A percentile compares a stretch with the other conserved stretches of the same genome.
Conservation (phyloP, 2,113 vertebrate genomes). For the Austrofundulus limnaeus region DNA sequence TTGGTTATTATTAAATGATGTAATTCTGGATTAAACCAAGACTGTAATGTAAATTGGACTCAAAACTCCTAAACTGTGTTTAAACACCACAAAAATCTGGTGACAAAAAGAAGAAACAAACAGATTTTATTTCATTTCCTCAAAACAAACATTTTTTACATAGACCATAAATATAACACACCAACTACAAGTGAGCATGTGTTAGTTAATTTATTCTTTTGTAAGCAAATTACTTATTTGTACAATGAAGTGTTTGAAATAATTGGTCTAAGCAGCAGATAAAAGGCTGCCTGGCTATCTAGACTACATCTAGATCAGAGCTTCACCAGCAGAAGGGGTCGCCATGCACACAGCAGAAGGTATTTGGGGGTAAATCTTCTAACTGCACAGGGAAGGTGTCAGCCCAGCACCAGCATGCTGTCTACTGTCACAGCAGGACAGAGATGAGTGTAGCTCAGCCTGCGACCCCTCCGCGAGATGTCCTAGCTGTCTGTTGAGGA, state of each 20-base stretch:
- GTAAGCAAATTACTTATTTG: constrained; percentile 70
- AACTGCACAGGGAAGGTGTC: constrained; percentile 26
- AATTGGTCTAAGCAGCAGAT: constrained; percentile 78
- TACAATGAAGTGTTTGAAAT: constrained; percentile 67
- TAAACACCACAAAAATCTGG: not conserved
- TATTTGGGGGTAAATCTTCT: constrained; percentile 27
- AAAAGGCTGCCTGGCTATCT: constrained; percentile 71
- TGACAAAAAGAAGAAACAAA: constrained; percentile 75
- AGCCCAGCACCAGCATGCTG: constrained; percentile 42
- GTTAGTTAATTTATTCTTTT: constrained; percentile 78
- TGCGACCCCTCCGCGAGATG: constrained; percentile 40
- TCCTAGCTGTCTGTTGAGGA: constrained; percentile 73
- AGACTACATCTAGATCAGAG: constrained; percentile 74
- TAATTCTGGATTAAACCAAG: too few species aligned
- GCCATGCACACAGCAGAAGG: constrained; percentile 22
- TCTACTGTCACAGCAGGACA: constrained; percentile 39
- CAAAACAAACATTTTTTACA: constrained; percentile 68
- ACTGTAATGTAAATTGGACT: too few species aligned
- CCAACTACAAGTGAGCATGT: constrained; percentile 75
- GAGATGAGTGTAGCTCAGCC: constrained; percentile 33
- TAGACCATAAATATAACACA: constrained; percentile 74
- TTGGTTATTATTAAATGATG: too few species aligned
- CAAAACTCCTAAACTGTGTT: not conserved
- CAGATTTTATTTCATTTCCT: constrained; percentile 79
- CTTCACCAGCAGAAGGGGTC: constrained; percentile 35